These are phyloP conservation scores for Philopotamus ludificatus DNA, from an alignment of 1,140 invertebrate species.

Conservation along the genomic window DNA sequence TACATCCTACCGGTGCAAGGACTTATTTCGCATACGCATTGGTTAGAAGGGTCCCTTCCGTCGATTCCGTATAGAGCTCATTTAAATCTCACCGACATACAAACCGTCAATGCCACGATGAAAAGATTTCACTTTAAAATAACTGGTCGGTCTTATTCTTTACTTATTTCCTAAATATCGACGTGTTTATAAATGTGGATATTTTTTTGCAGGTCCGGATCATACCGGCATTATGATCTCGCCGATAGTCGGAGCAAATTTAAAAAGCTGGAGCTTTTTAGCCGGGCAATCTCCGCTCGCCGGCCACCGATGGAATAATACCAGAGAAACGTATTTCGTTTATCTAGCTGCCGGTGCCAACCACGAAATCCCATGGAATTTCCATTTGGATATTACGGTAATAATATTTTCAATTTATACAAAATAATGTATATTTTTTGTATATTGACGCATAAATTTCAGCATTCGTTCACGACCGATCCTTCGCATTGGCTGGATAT, in stretches of 20 bases:
- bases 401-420: conserved; percentile 5
- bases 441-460: conserved; percentile 14
- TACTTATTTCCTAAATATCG: neutral
- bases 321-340: conserved; percentile 35
- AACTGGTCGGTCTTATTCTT: conserved; percentile 23
- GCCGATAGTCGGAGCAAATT: conserved; percentile 29
- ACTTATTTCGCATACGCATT: conserved; percentile 54
- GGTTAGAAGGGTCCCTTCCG: conserved; percentile 43
- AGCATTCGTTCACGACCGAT: conserved; percentile 31
- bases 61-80: conserved; percentile 27
- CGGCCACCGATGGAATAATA: conserved; percentile 32
- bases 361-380: conserved; percentile 37
- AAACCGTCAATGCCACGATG: conserved; percentile 30
- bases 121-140: conserved; percentile 39
- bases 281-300: conserved; percentile 29
- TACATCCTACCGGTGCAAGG: conserved; percentile 65
- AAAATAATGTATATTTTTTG: neutral
- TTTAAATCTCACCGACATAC: conserved; percentile 20
- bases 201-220: conserved; percentile 33
- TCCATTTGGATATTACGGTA: conserved; percentile 39
- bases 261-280: conserved; percentile 38
- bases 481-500: conserved; percentile 35
- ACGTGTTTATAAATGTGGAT: neutral
- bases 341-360: conserved; percentile 36
- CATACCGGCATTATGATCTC: conserved; percentile 41